Evolutionary conservation across 2,888 invertebrate genomes (phyloP).

Genomic region (Conomelus anceps): DNA sequence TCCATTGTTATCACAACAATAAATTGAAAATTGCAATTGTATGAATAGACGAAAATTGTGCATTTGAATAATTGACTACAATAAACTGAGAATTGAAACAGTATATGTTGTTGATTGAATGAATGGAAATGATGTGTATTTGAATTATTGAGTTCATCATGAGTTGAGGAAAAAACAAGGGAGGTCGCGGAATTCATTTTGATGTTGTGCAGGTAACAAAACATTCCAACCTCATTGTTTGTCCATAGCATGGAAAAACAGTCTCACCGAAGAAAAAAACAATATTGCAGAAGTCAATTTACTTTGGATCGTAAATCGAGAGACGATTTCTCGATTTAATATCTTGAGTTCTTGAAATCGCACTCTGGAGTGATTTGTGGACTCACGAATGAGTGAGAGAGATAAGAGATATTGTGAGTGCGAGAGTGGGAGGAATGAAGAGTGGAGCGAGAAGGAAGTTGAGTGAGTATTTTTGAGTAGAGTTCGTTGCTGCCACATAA

Average conservation of each 20-base stretch:
- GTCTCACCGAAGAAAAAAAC: background rate
- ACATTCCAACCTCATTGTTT: background rate
- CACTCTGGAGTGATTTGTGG: background rate
- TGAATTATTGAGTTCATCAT: too few relatives aligned
- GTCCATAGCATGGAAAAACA: background rate
- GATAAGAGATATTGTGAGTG: too few relatives aligned
- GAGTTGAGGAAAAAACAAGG: too few relatives aligned
- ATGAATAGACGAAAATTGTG: too few relatives aligned
- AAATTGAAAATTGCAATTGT: too few relatives aligned
- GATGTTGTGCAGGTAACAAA: background rate
- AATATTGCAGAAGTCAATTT: background rate
- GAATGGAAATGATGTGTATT: too few relatives aligned
- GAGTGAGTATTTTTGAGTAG: background rate
- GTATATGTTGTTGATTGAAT: too few relatives aligned
- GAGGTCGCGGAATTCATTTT: background rate
- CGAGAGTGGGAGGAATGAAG: background rate
- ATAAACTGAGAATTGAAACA: too few relatives aligned
- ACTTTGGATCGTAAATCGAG: background rate
- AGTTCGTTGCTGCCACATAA: background rate
- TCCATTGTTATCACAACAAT: too few relatives aligned
- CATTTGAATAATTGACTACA: too few relatives aligned
- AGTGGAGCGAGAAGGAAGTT: background rate
- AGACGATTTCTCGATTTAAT: background rate
- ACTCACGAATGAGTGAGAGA: background rate
- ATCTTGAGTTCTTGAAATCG: background rate